Conservation (phyloP, 2,113 vertebrate species). For the Gadus chalcogrammus region DNA sequence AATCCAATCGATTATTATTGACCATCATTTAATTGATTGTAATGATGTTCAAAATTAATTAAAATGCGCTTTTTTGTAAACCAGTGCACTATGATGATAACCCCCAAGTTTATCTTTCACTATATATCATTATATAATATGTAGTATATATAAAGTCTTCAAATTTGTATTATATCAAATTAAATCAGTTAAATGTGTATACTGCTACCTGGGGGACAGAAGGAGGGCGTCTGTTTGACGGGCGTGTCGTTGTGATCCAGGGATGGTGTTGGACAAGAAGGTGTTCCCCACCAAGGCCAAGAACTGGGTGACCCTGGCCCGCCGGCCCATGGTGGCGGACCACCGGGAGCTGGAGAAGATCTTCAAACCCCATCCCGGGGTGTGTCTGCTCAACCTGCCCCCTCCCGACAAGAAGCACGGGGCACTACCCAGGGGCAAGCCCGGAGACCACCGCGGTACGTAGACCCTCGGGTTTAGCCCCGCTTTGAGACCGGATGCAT, state of each 20-base stretch:
- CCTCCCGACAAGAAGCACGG: slow-evolving; percentile 55
- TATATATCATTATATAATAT: too few species aligned
- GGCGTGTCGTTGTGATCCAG: slow-evolving; percentile 36
- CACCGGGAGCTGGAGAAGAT: slow-evolving; percentile 71
- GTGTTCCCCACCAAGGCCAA: slow-evolving; percentile 75
- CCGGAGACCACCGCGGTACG: slow-evolving; percentile 24
- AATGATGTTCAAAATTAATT: too few species aligned
- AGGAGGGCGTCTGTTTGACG: background rate
- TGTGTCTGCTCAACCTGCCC: slow-evolving; percentile 73
- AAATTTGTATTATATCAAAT: too few species aligned
- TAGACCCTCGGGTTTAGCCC: background rate
- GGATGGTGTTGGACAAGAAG: slow-evolving; percentile 65
- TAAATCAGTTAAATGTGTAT: too few species aligned
- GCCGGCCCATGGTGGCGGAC: slow-evolving; percentile 69
- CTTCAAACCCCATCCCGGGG: slow-evolving; percentile 57
- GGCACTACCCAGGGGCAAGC: slow-evolving; percentile 14
- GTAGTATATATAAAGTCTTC: too few species aligned
- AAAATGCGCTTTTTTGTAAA: too few species aligned
- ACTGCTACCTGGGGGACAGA: too few species aligned
- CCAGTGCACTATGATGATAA: too few species aligned
- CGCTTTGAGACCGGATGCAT: background rate
- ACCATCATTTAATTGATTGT: too few species aligned
- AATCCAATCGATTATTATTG: too few species aligned
- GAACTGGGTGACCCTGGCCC: slow-evolving; percentile 69
- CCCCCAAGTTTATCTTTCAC: too few species aligned